Evolutionary conservation across 2,888 invertebrate genomes (phyloP).

Genomic region (Drosophila picticornis): DNA sequence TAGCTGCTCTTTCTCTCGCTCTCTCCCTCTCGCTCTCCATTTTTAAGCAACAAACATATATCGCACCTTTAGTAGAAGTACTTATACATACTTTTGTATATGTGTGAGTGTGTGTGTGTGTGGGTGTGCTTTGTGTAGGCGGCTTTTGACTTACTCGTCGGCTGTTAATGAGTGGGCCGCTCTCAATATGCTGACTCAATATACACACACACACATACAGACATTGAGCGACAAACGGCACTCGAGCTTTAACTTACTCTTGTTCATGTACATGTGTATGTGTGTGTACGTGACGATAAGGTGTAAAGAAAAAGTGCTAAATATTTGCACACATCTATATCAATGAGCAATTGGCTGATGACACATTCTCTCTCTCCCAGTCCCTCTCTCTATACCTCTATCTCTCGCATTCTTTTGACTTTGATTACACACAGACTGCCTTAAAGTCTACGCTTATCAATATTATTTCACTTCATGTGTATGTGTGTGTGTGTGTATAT

Average conservation of each 20-base stretch:
- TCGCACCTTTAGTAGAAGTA: slow-evolving; percentile 45
- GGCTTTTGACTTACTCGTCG: slow-evolving; percentile 52
- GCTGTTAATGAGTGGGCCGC: slow-evolving; percentile 61
- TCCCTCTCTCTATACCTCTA: slow-evolving; percentile 1
- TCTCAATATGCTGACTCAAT: slow-evolving; percentile 69
- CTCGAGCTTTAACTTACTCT: slow-evolving; percentile 20
- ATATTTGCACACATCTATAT: slow-evolving; percentile 64
- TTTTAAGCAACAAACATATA: slow-evolving; percentile 33
- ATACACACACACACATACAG: slow-evolving; percentile 21
- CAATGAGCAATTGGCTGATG: slow-evolving; percentile 30
- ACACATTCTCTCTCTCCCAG: slow-evolving; percentile 15
- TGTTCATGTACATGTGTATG: slow-evolving; percentile 9
- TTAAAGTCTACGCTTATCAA: slow-evolving; percentile 65
- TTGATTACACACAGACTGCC: slow-evolving; percentile 27
- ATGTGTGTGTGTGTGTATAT: slow-evolving; percentile 6
- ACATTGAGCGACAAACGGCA: slow-evolving; percentile 33
- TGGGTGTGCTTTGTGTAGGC: slow-evolving; percentile 41
- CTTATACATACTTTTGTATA: not conserved
- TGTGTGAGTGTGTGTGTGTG: slow-evolving; percentile 3
- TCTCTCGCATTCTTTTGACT: slow-evolving; percentile 32
- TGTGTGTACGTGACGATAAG: slow-evolving; percentile 57
- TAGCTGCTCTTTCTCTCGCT: slow-evolving; percentile 10
- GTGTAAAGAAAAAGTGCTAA: slow-evolving; percentile 52
- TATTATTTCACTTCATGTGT: slow-evolving; percentile 41
- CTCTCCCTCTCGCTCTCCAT: not conserved